Evolutionary conservation across 2,888 invertebrate genomes (phyloP).

Genomic region (Andrena flavipes): DNA sequence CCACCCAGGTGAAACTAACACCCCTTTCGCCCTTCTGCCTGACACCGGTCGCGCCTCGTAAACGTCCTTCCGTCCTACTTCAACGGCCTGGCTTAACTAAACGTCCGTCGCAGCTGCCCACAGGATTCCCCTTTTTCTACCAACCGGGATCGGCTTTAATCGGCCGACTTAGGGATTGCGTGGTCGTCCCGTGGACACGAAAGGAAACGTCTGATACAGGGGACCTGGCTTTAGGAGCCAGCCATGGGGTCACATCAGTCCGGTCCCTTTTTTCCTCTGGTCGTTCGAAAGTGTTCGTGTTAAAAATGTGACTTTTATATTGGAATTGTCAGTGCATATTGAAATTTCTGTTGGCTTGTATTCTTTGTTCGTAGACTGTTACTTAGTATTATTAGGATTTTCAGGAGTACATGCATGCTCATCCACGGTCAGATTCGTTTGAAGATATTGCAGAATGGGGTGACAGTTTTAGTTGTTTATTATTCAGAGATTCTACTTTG

Average conservation of each 20-base stretch:
- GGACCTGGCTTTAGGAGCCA: background rate
- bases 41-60: constrained; percentile 80
- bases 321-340: no score
- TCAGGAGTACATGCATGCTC: no score
- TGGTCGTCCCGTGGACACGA: constrained; percentile 22
- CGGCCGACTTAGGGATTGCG: constrained; percentile 42
- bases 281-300: no score
- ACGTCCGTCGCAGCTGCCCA: constrained; percentile 61
- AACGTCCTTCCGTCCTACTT: constrained; percentile 77
- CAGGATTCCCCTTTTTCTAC: constrained; percentile 35
- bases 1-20: constrained; percentile 84
- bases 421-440: no score
- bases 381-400: background rate
- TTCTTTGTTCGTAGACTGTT: background rate
- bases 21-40: constrained; percentile 76
- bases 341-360: background rate
- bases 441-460: no score
- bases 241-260: background rate
- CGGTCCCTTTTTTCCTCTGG: background rate
- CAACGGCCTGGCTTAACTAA: constrained; percentile 73
- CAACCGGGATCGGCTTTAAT: constrained; percentile 59
- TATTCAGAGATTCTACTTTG: no score
- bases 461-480: no score
- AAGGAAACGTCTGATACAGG: constrained; percentile 4
- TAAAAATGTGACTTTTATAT: no score